A percentile compares a stretch with the other conserved stretches of the same genome.
These are phyloP conservation scores for Thermophis baileyi DNA, from an alignment of 2,113 vertebrate species.

Conservation along the genomic window DNA sequence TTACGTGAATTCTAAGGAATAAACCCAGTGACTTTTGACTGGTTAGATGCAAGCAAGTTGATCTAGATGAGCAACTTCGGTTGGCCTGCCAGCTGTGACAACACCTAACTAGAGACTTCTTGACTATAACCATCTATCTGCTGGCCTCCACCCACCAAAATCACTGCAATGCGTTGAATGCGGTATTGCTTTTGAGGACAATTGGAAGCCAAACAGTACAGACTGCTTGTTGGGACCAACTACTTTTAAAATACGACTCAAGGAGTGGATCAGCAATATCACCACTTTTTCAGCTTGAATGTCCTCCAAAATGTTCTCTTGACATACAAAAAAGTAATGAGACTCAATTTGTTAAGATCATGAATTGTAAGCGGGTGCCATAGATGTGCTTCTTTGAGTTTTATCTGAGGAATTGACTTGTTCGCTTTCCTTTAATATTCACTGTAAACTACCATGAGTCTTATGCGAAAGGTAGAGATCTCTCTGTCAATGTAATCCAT, in stretches of 20 bases:
- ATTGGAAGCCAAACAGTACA: background rate
- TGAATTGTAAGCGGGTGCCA: background rate
- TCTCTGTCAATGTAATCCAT: background rate
- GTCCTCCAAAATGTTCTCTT: background rate
- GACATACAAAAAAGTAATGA: background rate
- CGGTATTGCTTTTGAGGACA: background rate
- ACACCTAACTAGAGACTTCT: background rate
- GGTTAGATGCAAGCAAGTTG: background rate
- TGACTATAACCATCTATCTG: background rate
- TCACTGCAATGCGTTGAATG: background rate
- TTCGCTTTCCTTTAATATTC: background rate
- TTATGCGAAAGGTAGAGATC: background rate
- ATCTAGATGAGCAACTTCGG: background rate
- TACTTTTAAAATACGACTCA: background rate
- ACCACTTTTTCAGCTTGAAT: background rate
- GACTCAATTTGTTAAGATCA: background rate
- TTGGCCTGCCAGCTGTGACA: background rate
- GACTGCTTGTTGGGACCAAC: background rate
- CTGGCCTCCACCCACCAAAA: background rate
- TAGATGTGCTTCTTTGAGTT: background rate
- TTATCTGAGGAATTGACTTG: background rate
- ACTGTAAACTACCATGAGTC: background rate
- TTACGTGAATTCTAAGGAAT: background rate
- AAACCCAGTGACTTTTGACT: background rate
- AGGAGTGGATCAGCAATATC: background rate